A percentile compares a stretch with the other conserved stretches of the same genome.
Evolutionary conservation across 2,113 vertebrate genomes (phyloP).

Genomic region (Myodes glareolus): DNA sequence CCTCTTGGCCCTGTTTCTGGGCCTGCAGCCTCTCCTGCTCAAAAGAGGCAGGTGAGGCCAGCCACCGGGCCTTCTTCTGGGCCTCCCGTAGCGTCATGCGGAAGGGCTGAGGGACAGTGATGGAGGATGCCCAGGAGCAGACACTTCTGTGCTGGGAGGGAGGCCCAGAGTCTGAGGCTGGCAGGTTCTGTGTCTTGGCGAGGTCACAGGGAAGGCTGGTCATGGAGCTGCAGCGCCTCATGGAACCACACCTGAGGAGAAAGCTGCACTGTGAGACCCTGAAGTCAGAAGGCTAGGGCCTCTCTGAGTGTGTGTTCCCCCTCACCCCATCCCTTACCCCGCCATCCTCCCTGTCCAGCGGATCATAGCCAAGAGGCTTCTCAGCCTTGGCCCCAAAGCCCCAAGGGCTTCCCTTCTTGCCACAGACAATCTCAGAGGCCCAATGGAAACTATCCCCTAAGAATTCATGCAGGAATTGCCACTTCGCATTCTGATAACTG

Average conservation of each 20-base stretch:
- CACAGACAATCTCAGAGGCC: not conserved
- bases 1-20: constrained; percentile 87
- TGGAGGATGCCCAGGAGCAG: constrained; percentile 81
- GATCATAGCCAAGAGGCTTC: not conserved
- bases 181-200: constrained; percentile 73
- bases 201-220: constrained; percentile 81
- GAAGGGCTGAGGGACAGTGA: constrained; percentile 86
- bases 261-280: not conserved
- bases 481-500: not conserved
- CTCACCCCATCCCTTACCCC: not conserved
- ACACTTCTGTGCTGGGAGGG: constrained; percentile 77
- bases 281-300: not conserved
- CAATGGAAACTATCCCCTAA: not conserved
- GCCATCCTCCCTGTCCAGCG: not conserved
- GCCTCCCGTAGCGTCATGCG: constrained; percentile 85
- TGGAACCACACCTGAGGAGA: constrained; percentile 79
- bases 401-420: not conserved
- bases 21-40: constrained; percentile 80
- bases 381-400: not conserved
- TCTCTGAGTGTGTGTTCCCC: not conserved
- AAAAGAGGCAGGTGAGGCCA: constrained; percentile 83
- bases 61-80: constrained; percentile 81
- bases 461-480: not conserved
- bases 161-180: constrained; percentile 69
- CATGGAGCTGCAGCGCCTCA: constrained; percentile 85